Conservation (phyloP, 30 jellyfish, hydroid and myxozoan genomes). For the Cassiopea xamachana region DNA sequence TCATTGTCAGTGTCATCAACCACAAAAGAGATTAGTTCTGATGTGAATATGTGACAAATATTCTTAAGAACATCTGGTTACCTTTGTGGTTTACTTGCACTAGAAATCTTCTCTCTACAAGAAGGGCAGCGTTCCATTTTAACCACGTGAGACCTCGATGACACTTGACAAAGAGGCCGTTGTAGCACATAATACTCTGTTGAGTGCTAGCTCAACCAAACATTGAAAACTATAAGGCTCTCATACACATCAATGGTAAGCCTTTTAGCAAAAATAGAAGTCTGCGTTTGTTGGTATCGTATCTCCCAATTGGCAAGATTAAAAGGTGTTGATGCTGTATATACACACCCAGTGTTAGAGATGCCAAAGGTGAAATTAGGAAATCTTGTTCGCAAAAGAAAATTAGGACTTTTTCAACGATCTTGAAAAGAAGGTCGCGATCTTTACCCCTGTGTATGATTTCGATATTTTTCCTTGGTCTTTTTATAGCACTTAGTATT, state of each 20-base stretch:
- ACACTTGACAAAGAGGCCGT: conserved; percentile 13
- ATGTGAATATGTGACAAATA: not conserved
- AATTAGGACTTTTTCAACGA: too few species aligned
- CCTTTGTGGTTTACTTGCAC: not conserved
- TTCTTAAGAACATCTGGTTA: not conserved
- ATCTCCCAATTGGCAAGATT: not conserved
- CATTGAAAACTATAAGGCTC: not conserved
- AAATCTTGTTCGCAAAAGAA: too few species aligned
- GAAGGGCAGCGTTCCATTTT: not conserved
- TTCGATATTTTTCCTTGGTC: too few species aligned
- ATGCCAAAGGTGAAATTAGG: too few species aligned
- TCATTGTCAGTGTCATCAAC: not conserved
- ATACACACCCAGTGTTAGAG: too few species aligned
- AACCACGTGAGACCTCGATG: conserved; percentile 14
- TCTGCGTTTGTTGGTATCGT: not conserved
- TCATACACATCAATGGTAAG: not conserved
- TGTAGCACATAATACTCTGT: not conserved
- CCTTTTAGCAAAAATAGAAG: not conserved
- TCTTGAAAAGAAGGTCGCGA: too few species aligned
- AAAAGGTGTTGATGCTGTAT: not conserved
- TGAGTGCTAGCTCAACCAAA: not conserved
- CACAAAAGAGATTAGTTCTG: not conserved
- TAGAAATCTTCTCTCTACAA: not conserved
- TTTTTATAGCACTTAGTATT: too few species aligned
- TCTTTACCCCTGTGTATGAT: too few species aligned